Evolutionary conservation across 1,140 invertebrate species (phyloP).

Genomic region (Neodiprion fabricii): DNA sequence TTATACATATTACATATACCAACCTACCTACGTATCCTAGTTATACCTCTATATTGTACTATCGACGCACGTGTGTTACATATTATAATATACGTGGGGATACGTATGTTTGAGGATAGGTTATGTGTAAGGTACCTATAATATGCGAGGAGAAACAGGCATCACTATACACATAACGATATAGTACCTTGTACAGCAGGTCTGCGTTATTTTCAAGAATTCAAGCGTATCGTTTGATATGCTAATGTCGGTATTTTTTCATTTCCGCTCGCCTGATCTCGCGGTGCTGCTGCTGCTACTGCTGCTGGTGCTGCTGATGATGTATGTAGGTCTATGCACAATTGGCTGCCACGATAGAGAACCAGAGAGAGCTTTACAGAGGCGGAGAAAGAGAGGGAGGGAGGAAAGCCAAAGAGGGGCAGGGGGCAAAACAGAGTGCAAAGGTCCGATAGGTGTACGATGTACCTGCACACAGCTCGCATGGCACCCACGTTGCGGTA

Average conservation of each 20-base stretch:
- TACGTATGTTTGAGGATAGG: too few species aligned
- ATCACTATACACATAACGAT: constrained; percentile 9
- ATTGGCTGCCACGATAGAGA: too few species aligned
- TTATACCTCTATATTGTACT: constrained; percentile 19
- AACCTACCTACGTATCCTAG: background rate
- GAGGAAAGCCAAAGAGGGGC: too few species aligned
- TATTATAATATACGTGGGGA: background rate
- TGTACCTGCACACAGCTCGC: too few species aligned
- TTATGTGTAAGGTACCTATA: too few species aligned
- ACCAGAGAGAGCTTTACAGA: too few species aligned
- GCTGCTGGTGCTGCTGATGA: too few species aligned
- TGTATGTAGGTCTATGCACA: too few species aligned
- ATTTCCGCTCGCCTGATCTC: constrained; percentile 15
- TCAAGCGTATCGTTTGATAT: constrained; percentile 53
- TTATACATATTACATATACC: background rate
- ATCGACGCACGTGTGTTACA: constrained; percentile 10
- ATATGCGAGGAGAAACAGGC: too few species aligned
- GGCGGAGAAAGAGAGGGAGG: too few species aligned
- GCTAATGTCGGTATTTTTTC: constrained; percentile 53
- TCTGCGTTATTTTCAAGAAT: constrained; percentile 54
- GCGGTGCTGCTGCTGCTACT: background rate
- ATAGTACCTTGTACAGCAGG: constrained; percentile 39
- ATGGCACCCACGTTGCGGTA: too few species aligned
- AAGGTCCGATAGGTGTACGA: background rate
- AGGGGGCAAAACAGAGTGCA: background rate